phyloP scores from a whole-genome alignment of 2,113 vertebrate species.

The Melanotaenia duboulayi region DNA sequence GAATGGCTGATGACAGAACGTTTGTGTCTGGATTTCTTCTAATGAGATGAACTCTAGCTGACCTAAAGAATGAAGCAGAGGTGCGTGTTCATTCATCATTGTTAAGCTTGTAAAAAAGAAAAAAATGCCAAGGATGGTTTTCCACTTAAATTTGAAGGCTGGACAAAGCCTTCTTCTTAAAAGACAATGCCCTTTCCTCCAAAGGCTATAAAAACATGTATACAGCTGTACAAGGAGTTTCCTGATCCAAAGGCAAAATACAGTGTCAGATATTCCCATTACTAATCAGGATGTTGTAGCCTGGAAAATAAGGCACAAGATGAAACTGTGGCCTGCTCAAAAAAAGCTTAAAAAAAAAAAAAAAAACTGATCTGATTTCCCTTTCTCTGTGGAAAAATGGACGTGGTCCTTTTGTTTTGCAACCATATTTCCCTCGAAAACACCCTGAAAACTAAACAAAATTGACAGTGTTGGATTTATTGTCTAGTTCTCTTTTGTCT shows the following conservation, averaged over 20 bases:
- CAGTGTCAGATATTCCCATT: constrained; percentile 80
- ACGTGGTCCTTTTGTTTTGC: constrained; percentile 78
- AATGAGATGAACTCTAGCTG: constrained; percentile 60
- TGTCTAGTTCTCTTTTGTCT: constrained; percentile 80
- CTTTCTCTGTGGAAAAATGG: constrained; percentile 80
- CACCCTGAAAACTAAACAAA: constrained; percentile 86
- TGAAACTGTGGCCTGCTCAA: constrained; percentile 63
- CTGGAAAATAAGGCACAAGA: constrained; percentile 77
- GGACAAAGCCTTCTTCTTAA: constrained; percentile 76
- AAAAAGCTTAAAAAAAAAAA: constrained; percentile 68
- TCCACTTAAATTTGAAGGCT: constrained; percentile 74
- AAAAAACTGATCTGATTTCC: constrained; percentile 77
- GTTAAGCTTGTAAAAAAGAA: constrained; percentile 63
- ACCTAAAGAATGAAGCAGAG: constrained; percentile 52
- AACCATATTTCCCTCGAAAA: constrained; percentile 83
- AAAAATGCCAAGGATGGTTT: constrained; percentile 69
- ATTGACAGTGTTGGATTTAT: constrained; percentile 89
- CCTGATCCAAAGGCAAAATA: constrained; percentile 80
- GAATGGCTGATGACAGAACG: constrained; percentile 12
- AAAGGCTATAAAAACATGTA: constrained; percentile 80
- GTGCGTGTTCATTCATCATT: constrained; percentile 62
- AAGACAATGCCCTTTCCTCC: constrained; percentile 80
- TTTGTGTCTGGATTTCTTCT: constrained; percentile 38
- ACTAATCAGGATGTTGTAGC: constrained; percentile 71
- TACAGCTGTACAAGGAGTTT: constrained; percentile 80